Conservation (phyloP, 2,797 vertebrate species). For the Phrynocephalus forsythii region DNA sequence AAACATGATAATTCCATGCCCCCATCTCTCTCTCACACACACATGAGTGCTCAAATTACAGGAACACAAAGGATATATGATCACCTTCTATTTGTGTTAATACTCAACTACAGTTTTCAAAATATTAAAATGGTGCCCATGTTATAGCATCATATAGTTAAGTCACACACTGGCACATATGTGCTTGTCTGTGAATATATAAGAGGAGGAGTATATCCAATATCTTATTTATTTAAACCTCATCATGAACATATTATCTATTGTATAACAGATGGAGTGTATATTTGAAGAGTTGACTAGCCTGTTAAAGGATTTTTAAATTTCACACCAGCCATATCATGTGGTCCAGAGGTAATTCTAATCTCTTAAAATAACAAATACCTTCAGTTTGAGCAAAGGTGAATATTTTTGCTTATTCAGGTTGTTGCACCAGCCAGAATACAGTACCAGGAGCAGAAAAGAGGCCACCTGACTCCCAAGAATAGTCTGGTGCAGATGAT, state of each 20-base stretch:
- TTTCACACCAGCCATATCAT: fast-evolving
- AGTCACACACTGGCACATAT: background rate
- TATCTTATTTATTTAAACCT: background rate
- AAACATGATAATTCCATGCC: background rate
- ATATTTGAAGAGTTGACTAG: background rate
- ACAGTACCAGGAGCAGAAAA: conserved; percentile 3
- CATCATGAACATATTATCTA: background rate
- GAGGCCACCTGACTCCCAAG: fast-evolving
- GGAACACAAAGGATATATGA: background rate
- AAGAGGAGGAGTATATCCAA: background rate
- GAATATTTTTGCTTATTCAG: background rate
- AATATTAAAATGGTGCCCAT: background rate
- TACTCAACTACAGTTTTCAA: background rate
- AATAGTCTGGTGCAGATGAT: conserved; percentile 10
- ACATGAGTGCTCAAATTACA: background rate
- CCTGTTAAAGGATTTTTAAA: background rate
- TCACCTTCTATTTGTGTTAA: background rate
- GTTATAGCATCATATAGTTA: background rate
- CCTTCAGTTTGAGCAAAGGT: background rate
- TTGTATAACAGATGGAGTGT: background rate
- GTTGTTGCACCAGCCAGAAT: background rate
- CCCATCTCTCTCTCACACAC: background rate
- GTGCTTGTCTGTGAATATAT: background rate
- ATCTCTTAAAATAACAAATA: background rate
- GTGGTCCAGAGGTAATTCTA: fast-evolving